Evolutionary conservation across 2,113 vertebrate species (phyloP), one percentile per base, ranked within the genome.

Genomic region (Climacteris rufus): DNA sequence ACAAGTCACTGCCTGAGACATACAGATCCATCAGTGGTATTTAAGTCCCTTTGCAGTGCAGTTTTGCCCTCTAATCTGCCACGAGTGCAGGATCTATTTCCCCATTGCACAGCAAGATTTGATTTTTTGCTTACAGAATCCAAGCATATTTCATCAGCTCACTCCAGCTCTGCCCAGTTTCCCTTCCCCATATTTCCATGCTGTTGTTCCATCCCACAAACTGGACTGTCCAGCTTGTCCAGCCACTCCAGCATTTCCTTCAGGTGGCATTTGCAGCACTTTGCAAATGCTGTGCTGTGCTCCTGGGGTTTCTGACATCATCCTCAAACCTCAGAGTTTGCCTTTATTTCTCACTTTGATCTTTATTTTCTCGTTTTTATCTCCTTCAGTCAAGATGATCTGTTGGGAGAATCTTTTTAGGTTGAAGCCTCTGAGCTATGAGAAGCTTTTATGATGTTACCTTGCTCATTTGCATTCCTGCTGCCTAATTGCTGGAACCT

Each of bases 181-280:
- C 75, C 72, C 80, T 81, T 91, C 78, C 78, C 65, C 83, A 54
- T 72, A 64, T 82, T 90, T 85, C 65, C 86, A 4, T 57, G 81
- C 54, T 3, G 0, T 88, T 86, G 76, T 78, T 93, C 64, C 84
- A 47, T 80, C 59, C 66, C 65, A 39, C 72, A 90, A 83, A 86
- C 94, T 23, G 13, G 87, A 75, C 81, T 33, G 47, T 75, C 97
- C 76, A 76, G 96, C 94, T 65, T 56, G 65, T 57, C 90, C 10
- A 6, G 93, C 83, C 31, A 3, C 82, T 82, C 53, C 95, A 90
- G 63, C 89, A 59, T 93, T 72, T 89, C 75, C 74, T 65, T 10
- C 76, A 69, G 56, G 16, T 69, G 82, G 74, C 53, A 53, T 44
- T 83, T 23, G 76, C 31, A 89, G 63, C 89, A 87, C 47, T 87